Base-by-base conservation (phyloP, 2,888 invertebrate genomes). In the Sesia apiformis region DNA sequence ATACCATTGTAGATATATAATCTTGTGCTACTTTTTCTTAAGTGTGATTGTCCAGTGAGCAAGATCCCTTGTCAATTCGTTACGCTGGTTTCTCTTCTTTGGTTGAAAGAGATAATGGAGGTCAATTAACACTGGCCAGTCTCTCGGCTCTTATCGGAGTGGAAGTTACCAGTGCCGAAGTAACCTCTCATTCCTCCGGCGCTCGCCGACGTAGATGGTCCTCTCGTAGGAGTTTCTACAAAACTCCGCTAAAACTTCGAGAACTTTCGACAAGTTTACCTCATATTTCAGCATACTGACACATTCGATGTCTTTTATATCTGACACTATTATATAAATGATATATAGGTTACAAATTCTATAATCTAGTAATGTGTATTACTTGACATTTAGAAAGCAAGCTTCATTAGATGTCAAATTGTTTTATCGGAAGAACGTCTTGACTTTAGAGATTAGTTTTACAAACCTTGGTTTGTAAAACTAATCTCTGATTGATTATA, bases 181-280 rank as follows among this genome's bases (percentile, higher is more conserved):
- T 42, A 41, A 38, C 5, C 8, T 5, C 59, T 65, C 68, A 67
- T 69, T 77, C 77, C 74, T 66, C 74, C 75, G 66, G 64, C 63
- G 63, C 69, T 64, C 64, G 69, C 61, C 67, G 67, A 57, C 64
- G 70, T 60, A 65, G 68, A 60, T 68, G 63, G 70, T 64, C 72
- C 72, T 62, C 63, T 64, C 53, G 58, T 49, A 50, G 55, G 58
- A 70, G 56, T 63, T 68, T 66, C 60, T 60, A 42, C 56, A 69
- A 66, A 67, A 70, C 69, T 68, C 64, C 65, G 59, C 61, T 59
- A 58, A 66, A 76, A 75, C 71, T 74, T 72, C 60, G 63, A 56
- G 61, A 64, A 64, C 59, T 66, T 71, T 70, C 61, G 63, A 66
- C 65, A 46, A 46, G 46, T 46, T 46, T 46, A 7, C 8, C 8